Evolutionary conservation across 2,888 invertebrate genomes (phyloP), one percentile per base, ranked within the genome.

Genomic region (Andrena minutula): DNA sequence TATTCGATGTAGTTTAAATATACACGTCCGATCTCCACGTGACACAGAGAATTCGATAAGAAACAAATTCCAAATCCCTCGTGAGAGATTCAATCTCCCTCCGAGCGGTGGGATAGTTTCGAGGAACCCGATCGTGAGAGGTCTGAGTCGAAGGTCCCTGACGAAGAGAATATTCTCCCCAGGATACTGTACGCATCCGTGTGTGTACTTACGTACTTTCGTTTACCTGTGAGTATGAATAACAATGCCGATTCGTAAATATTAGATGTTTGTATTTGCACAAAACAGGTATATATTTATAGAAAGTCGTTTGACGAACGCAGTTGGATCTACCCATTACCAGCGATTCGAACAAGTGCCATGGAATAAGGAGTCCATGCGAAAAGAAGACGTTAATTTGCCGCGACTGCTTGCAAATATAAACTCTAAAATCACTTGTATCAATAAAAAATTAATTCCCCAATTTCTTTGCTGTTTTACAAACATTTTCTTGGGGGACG

Each of bases 61-160:
- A 74, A 82, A 74, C 66, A 74, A 74, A 82, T 82, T 71, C 51
- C 28, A 51, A 70, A 79, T 79, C 79, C 66, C 49, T 73, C 28
- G 26, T 32, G 65, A 73, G 16, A 51, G 51, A 79, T 74, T 71
- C 60, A 41, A 51, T 32, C 30, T 41, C 28, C n/a, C 47, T 56
- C 16, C 16, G 2, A 5, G 72, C 60, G 73, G 64, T 53, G 65
- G 51, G 68, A 56, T 60, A 65, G 68, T 61, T 58, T 66, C 64
- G 20, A 28, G 47, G 23, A 64, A 16, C 16, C 41, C 41, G 41
- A 41, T 41, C 41, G 4, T 10, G 35, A n/a, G 41, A 53, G 66
- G 20, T 16, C 26, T 32, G 28, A 12, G 10, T 74, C 28, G 28
- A 47, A 35, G 26, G n/a, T 32, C 2, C 12, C 28, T 53, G 51